Evolutionary conservation across 2,888 invertebrate genomes (phyloP).

Genomic region (Tolmerus cingulatus): DNA sequence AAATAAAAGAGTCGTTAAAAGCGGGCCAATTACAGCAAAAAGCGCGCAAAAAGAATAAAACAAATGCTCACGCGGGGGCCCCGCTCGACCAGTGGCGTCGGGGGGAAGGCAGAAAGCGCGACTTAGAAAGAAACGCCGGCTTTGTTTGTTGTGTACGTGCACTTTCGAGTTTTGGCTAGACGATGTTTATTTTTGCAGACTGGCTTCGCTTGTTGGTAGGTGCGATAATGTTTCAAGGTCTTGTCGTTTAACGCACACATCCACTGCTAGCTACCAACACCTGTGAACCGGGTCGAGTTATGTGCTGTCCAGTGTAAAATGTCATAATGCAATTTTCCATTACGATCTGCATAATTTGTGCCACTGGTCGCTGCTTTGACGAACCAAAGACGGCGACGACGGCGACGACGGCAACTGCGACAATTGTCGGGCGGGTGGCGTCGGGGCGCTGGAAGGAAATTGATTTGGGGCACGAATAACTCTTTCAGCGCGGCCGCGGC

Average conservation of each 20-base stretch:
- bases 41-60: background rate
- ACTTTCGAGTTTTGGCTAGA: constrained; percentile 29
- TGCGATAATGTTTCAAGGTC: constrained; percentile 41
- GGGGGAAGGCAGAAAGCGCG: background rate
- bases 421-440: background rate
- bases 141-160: constrained; percentile 13
- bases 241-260: background rate
- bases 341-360: constrained; percentile 2
- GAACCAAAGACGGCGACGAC: background rate
- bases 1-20: constrained; percentile 1
- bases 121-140: background rate
- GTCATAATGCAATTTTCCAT: constrained; percentile 27
- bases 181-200: constrained; percentile 34
- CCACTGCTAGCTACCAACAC: background rate
- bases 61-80: background rate
- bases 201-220: constrained; percentile 27
- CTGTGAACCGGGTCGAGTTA: background rate
- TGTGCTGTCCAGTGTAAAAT: background rate
- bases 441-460: background rate
- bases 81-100: background rate
- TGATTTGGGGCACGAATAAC: background rate
- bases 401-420: background rate
- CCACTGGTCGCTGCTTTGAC: background rate
- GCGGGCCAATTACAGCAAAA: constrained; percentile 6
- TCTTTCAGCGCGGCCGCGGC: background rate